Evolutionary conservation across 2,797 vertebrate species (phyloP).

Genomic region (Fratercula arctica): DNA sequence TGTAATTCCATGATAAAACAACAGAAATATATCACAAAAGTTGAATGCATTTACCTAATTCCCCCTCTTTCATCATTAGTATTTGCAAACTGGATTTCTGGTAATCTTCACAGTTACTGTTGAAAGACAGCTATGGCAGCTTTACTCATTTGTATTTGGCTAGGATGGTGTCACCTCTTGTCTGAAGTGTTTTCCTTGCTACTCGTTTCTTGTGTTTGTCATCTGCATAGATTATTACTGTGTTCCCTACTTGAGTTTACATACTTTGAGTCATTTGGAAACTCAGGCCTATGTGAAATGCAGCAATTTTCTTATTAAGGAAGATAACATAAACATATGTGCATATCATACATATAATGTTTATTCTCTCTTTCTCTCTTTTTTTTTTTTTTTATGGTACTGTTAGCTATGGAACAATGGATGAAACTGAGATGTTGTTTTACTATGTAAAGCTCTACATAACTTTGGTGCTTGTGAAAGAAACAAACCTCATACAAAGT

Average conservation of each 20-base stretch:
- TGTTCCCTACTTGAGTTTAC: background rate
- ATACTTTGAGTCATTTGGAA: background rate
- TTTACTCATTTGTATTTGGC: background rate
- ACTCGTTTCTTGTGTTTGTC: background rate
- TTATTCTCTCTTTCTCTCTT: background rate
- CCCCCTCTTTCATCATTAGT: background rate
- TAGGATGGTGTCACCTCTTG: background rate
- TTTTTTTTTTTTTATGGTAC: background rate
- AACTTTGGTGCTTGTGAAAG: background rate
- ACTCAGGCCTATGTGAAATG: background rate
- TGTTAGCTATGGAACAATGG: background rate
- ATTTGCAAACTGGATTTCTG: background rate
- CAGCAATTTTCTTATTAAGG: background rate
- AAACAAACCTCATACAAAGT: background rate
- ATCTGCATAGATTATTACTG: background rate
- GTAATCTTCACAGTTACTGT: background rate
- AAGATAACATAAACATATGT: background rate
- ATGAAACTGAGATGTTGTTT: background rate
- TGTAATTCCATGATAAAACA: background rate
- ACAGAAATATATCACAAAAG: background rate
- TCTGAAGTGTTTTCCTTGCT: background rate
- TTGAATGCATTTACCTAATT: background rate
- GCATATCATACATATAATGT: background rate
- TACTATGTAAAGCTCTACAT: background rate
- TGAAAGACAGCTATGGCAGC: background rate